These are phyloP conservation scores for Melipona beecheii DNA, from an alignment of 2,888 invertebrate species.

Conservation along the genomic window DNA sequence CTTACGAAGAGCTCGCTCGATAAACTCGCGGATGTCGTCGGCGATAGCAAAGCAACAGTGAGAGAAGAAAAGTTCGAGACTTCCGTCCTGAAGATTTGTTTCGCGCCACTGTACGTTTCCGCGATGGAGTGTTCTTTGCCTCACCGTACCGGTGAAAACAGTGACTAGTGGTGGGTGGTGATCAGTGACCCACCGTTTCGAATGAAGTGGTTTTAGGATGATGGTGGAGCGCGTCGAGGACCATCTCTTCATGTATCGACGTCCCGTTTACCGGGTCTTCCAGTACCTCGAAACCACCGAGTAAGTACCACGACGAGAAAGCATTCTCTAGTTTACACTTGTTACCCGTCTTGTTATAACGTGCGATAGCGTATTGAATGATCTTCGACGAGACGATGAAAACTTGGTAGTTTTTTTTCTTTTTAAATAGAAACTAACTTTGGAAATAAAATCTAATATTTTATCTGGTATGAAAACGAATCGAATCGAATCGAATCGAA, in stretches of 20 bases:
- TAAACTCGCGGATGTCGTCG: background rate
- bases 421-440: too few relatives aligned
- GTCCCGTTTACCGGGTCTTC: slow-evolving; percentile 92
- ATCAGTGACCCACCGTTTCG: slow-evolving; percentile 75
- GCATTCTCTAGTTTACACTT: background rate
- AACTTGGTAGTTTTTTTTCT: too few relatives aligned
- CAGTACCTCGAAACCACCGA: slow-evolving; percentile 90
- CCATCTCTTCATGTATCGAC: slow-evolving; percentile 90
- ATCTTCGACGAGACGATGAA: too few relatives aligned
- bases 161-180: slow-evolving; percentile 68
- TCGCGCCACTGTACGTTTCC: background rate
- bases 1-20: background rate
- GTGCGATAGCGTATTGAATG: too few relatives aligned
- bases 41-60: background rate
- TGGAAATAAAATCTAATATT: slow-evolving; percentile 20
- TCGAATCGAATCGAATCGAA: slow-evolving; percentile 26
- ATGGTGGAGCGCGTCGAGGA: slow-evolving; percentile 92
- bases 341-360: background rate
- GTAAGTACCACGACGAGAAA: slow-evolving; percentile 86
- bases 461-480: slow-evolving; percentile 13
- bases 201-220: slow-evolving; percentile 84
- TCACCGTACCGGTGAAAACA: slow-evolving; percentile 33
- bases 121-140: background rate
- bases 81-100: background rate
- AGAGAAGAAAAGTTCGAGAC: background rate